Base-by-base conservation (phyloP, 1,140 invertebrate species). In the Helicoverpa zea region DNA sequence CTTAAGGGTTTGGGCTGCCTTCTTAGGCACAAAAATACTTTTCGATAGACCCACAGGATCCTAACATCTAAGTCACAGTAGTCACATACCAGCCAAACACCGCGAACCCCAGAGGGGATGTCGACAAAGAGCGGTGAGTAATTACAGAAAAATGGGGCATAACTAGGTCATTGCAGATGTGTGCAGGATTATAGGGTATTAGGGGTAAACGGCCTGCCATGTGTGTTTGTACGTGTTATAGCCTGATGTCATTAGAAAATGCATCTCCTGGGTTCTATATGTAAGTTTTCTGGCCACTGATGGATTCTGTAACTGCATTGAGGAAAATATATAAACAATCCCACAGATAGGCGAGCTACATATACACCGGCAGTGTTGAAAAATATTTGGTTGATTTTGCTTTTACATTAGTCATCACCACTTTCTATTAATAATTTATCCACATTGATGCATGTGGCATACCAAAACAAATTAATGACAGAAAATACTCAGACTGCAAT, bases 101-200 rank as follows among this genome's bases (percentile, higher is more conserved):
- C 77, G 58, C 72, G 84, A 84, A 86, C 87, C 83, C 82, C 75
- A 73, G 52, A 81, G 86, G 88, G 88, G 89, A 86, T 81, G 80
- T 85, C 83, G 81, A 91, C 90, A 91, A 90, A 90, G 88, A 75
- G 83, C 78, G 85, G 89, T 86, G 90, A 92, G 90, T 93, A 93
- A 92, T 93, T 93, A 92, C 90, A 91, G 91, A 92, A 93, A 93
- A 92, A 93, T 91, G 88, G 90, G 91, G 91, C 84, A 89, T 92
- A 93, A 87, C 87, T 93, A 80, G 91, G 91, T 93, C 91, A 93
- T 73, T 86, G 89, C 81, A 84, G 30, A 58, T 86, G 91, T 92
- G 90, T 91, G 90, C 84, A 86, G 83, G 82, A 83, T 87, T 86
- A 83, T 75, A 49, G 30, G 43, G 43, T 61, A 76, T 13, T 56